Base-by-base conservation (phyloP, 2,888 invertebrate genomes). In the Diabrotica balteata region DNA sequence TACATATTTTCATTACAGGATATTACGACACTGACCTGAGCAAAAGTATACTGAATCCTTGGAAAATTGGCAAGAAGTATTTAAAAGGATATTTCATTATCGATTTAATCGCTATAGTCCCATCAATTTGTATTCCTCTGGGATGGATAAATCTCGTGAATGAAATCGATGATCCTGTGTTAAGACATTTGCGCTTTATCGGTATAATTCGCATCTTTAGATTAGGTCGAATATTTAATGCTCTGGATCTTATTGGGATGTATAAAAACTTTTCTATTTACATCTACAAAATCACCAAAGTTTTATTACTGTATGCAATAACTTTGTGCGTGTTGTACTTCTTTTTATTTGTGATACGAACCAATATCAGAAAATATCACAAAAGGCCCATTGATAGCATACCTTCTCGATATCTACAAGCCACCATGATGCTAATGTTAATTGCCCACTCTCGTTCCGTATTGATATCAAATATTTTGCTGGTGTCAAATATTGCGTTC, bases 181-280 rank as follows among this genome's bases (percentile, higher is more conserved):
- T 63, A 3, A 49, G 9, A n/a, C 2, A 8, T 1, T 0, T 63
- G 8, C 46, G 47, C 1, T 54, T 55, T 7, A 10, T 49, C 0
- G 57, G 57, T 10, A 58, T 63, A 10, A n/a, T 66, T 8, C 52
- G 66, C 59, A n/a, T 69, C 8, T 9, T 66, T 6, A 65, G 68
- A 6, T 47, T 68, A 1, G 9, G 11, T 8, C 63, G 65, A n/a
- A 58, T 57, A 61, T n/a, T 61, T 8, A 44, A 62, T 8, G 53
- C 60, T 8, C 46, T 68, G 22, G 62, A 65, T 7, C 4, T 62
- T 7, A 65, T 55, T 7, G 9, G 32, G 8, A 45, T 7, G 22
- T 66, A 66, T 43, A 45, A 43, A 22, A 67, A 69, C 42, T 59
- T 63, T 9, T 59, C 69, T 8, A 59, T 17, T 11, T 54, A 63